Evolutionary conservation across 1,140 invertebrate genomes (phyloP), one percentile per base, ranked within the genome.

Genomic region (Melipona quadrifasciata): DNA sequence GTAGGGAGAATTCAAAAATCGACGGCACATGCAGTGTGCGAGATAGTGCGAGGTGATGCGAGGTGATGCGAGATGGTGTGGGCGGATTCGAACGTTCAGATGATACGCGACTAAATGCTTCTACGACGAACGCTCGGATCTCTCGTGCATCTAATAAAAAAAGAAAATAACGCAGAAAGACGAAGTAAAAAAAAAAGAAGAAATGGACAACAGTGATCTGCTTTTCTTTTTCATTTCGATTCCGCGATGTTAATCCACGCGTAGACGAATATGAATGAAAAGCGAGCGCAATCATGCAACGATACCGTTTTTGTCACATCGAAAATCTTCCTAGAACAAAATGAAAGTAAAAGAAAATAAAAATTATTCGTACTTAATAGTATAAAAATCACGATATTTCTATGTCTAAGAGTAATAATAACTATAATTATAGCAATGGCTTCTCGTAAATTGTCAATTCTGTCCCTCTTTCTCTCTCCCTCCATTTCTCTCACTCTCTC

Each of bases 371-470:
- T 81, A 61, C 47, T 21, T 75, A 47, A 55, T 57, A 57, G 39
- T 67, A 76, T 82, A 76, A 67, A 55, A 67, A 76, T 67, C 27
- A 64, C 39, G 47, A 61, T 73, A 58, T 64, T n/a, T 39, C 16
- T 80, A 75, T 27, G 47, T 55, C 27, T 75, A 82, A 12, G 17
- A 34, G 3, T n/a, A 65, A 65, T 47, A 27, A 67, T 78, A 24
- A 73, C n/a, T 53, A 75, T 76, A 61, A 75, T 75, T 21, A 75
- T 58, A 58, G 19, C 58, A 68, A 71, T 71, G 21, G 55, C 19
- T 71, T 21, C 51, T 53, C 8, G 11, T 27, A 27, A 71, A 61
- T 3, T 21, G 17, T 55, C 76, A 55, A 55, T 19, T 84, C 57
- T 72, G 55, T 64, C 67, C 24, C 74, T 77, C 27, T 84, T 79